These are phyloP conservation scores for Rhagologus leucostigma DNA, from an alignment of 2,113 vertebrate genomes.

Conservation along the genomic window DNA sequence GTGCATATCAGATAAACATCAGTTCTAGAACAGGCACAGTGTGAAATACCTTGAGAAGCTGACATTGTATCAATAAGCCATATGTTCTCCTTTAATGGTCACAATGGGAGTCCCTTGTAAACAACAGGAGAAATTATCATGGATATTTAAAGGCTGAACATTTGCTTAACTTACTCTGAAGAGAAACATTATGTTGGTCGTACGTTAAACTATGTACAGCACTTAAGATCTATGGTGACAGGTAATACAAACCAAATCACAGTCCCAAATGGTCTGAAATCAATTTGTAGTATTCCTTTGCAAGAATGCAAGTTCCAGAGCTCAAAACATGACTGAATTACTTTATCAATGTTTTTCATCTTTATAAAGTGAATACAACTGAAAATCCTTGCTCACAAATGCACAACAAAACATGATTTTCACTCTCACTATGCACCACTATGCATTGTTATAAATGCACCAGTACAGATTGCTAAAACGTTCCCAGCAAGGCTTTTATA, in stretches of 20 bases:
- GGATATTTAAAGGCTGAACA: background rate
- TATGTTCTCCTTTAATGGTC: slow-evolving; percentile 17
- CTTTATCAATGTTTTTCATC: background rate
- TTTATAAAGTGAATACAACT: background rate
- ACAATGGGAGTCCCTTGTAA: background rate
- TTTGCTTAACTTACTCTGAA: slow-evolving; percentile 8
- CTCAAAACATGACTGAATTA: background rate
- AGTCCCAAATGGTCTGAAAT: background rate
- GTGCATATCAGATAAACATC: background rate
- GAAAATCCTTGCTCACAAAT: background rate
- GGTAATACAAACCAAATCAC: background rate
- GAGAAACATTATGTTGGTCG: background rate
- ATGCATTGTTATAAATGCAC: background rate
- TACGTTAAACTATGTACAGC: background rate
- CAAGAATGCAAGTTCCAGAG: background rate
- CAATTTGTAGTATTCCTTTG: background rate
- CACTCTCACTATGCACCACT: background rate
- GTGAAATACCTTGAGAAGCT: background rate
- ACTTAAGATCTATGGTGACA: background rate
- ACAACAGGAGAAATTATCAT: background rate
- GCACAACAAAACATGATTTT: background rate
- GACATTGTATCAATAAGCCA: background rate
- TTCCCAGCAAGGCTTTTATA: background rate
- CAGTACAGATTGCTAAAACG: background rate
- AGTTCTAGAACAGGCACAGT: background rate